Percentiles rank a stretch among this genome's conserved stretches.
Evolutionary conservation across 2,888 invertebrate species (phyloP).

Genomic region (Coenonympha arcania): DNA sequence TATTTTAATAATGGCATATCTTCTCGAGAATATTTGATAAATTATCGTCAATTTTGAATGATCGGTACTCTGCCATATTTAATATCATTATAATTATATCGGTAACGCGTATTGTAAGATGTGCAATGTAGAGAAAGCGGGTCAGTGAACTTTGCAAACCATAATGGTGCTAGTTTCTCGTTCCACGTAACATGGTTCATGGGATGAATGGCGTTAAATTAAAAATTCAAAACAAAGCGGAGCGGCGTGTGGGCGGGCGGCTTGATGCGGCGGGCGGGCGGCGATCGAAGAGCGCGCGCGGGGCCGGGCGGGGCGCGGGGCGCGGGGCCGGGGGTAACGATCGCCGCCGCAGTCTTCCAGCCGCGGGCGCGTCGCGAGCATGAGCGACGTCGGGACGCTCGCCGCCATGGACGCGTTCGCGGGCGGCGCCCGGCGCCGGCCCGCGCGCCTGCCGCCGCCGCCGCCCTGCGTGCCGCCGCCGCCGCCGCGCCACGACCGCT

Average conservation of each 20-base stretch:
- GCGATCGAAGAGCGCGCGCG: slow-evolving; percentile 70
- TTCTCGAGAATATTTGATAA: too few relatives aligned
- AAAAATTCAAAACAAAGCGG: slow-evolving; percentile 72
- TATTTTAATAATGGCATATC: too few relatives aligned
- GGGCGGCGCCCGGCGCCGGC: slow-evolving; percentile 69
- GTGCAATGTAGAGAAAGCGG: slow-evolving; percentile 23
- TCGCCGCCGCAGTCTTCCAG: slow-evolving; percentile 68
- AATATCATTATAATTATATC: too few relatives aligned
- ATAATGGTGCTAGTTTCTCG: slow-evolving; percentile 44
- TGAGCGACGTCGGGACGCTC: slow-evolving; percentile 73
- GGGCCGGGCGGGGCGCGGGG: slow-evolving; percentile 51
- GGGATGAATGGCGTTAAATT: slow-evolving; percentile 69
- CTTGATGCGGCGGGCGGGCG: slow-evolving; percentile 63
- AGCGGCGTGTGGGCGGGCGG: slow-evolving; percentile 61
- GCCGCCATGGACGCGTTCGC: slow-evolving; percentile 72
- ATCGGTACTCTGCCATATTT: too few relatives aligned
- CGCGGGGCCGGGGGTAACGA: slow-evolving; percentile 42
- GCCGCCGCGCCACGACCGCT: slow-evolving; percentile 66
- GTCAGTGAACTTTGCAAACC: slow-evolving; percentile 43
- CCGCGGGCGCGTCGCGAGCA: slow-evolving; percentile 69
- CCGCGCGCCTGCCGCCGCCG: slow-evolving; percentile 66
- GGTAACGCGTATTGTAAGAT: too few relatives aligned
- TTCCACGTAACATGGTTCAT: slow-evolving; percentile 44
- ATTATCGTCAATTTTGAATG: too few relatives aligned
- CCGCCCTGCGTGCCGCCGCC: slow-evolving; percentile 69